Conservation (phyloP, 1,140 invertebrate genomes). For the Tetramorium alpestre region DNA sequence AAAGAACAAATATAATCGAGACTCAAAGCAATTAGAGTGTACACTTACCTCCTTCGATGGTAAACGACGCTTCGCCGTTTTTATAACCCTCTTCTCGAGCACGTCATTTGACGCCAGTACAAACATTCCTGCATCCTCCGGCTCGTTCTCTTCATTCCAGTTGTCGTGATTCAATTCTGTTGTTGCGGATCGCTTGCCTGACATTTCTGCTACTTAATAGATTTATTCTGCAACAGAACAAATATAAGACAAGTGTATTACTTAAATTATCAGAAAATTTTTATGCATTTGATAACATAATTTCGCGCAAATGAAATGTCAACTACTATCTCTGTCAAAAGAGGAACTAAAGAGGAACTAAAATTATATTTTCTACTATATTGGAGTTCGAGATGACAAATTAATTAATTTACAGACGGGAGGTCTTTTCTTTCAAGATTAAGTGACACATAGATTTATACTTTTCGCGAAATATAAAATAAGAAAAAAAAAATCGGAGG, state of each 20-base stretch:
- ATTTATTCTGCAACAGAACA: not conserved
- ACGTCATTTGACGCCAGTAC: constrained; percentile 89
- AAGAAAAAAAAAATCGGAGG: not conserved
- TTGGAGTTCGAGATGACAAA: not conserved
- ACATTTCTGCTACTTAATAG: constrained; percentile 86
- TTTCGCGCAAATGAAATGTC: not conserved
- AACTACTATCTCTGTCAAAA: not conserved
- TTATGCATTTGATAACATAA: not conserved
- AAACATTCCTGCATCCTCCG: constrained; percentile 92
- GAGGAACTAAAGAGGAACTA: not conserved
- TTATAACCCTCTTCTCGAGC: constrained; percentile 91
- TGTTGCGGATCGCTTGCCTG: constrained; percentile 91
- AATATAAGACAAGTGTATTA: not conserved
- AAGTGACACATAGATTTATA: not conserved
- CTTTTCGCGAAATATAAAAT: not conserved
- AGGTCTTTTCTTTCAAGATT: not conserved
- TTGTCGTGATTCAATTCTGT: constrained; percentile 95
- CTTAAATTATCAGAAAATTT: not conserved
- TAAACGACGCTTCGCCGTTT: constrained; percentile 90
- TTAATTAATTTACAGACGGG: not conserved
- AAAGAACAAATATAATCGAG: not conserved
- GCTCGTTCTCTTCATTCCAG: constrained; percentile 94
- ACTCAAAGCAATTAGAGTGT: not conserved
- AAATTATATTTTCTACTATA: not conserved
- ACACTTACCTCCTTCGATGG: constrained; percentile 60